These are phyloP conservation scores for Zaprionus capensis DNA, from an alignment of 1,140 invertebrate species.

Conservation along the genomic window DNA sequence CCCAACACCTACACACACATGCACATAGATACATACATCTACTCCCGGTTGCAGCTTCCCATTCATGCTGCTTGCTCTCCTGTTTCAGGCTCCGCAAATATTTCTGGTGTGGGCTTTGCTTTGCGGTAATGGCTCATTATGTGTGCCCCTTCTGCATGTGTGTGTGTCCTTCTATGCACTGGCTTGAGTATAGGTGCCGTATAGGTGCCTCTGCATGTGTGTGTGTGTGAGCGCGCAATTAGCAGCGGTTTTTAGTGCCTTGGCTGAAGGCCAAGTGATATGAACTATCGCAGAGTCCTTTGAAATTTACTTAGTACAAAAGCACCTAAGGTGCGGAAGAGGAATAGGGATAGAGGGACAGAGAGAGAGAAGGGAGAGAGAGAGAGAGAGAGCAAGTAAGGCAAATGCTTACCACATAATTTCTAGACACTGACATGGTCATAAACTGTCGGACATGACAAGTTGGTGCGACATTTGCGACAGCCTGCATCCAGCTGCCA, in stretches of 20 bases:
- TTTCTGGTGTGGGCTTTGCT: slow-evolving; percentile 64
- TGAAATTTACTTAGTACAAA: slow-evolving; percentile 69
- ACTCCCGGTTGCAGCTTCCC: neutral
- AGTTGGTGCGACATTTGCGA: slow-evolving; percentile 79
- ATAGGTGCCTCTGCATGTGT: neutral
- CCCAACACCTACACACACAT: neutral
- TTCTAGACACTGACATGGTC: slow-evolving; percentile 66
- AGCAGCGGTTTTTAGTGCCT: slow-evolving; percentile 75
- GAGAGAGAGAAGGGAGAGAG: neutral
- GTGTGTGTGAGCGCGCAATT: slow-evolving; percentile 61
- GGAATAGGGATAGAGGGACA: neutral
- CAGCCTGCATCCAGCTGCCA: slow-evolving; percentile 55
- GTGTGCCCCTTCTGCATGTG: slow-evolving; percentile 5
- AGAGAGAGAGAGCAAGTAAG: neutral
- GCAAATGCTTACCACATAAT: slow-evolving; percentile 46
- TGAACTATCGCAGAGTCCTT: slow-evolving; percentile 68
- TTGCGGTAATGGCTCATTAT: slow-evolving; percentile 77
- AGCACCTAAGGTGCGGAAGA: slow-evolving; percentile 3
- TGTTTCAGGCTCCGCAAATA: slow-evolving; percentile 8
- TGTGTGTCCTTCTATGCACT: slow-evolving; percentile 4
- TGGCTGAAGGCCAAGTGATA: slow-evolving; percentile 70
- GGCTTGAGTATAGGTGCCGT: slow-evolving; percentile 27
- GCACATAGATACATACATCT: too few relatives aligned
- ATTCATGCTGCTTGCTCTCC: neutral
- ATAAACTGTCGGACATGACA: slow-evolving; percentile 82